Base-by-base conservation (phyloP, 2,888 invertebrate species). In the Oligia latruncula region DNA sequence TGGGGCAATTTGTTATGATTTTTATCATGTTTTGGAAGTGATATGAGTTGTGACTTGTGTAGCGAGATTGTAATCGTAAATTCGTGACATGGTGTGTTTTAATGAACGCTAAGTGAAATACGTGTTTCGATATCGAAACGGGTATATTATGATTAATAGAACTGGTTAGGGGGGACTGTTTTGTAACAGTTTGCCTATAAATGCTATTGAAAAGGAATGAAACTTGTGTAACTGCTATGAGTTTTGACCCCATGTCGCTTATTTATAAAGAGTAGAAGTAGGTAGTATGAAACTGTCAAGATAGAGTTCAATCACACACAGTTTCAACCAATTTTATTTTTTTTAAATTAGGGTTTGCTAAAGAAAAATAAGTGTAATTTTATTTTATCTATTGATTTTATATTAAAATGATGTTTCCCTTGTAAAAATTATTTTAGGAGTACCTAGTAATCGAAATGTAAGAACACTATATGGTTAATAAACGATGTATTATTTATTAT, bases 1-100 rank as follows among this genome's bases (percentile, higher is more conserved):
- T 80, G 82, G 71, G 77, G 46, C 49, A 86, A 83, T 84, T 82
- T 72, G 74, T 82, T 71, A 72, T 74, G 82, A 83, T 82, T 81
- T 71, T 81, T 82, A 85, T 85, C 75, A 68, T 77, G 70, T 71
- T 87, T 89, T 79, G 73, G 52, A 67, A 71, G 71, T 80, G 68
- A 35, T 77, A 43, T 83, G 66, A 78, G 58, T 70, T 65, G 52
- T 84, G 79, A 72, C 64, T 72, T 60, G 55, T 82, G 55, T 78
- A 64, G 75, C 55, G 77, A 55, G 35, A 76, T 84, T 74, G 77
- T 78, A 67, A 78, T 78, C 75, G 70, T 80, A 65, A 78, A 70
- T 77, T 81, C 77, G 77, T 81, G 80, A 78, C 80, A 71, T 60
- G 74, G 40, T 81, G 58, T 60, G 40, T 76, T 77, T 65, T 81